Evolutionary conservation across 2,113 vertebrate genomes (phyloP).

Genomic region (Scartelaos histophorus): DNA sequence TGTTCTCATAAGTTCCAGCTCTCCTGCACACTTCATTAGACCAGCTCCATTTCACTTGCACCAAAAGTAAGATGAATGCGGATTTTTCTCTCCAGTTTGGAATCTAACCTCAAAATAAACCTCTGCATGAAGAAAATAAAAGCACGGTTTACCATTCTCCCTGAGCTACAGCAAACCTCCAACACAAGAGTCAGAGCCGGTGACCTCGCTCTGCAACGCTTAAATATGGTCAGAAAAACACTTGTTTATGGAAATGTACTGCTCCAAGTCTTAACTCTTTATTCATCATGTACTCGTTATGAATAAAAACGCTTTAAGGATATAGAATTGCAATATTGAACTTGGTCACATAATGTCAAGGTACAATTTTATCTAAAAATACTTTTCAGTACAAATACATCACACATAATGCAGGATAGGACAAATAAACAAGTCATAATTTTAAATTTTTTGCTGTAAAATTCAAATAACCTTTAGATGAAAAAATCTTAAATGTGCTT

Average conservation of each 20-base stretch:
- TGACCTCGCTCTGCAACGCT: slow-evolving; percentile 23
- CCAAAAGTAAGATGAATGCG: slow-evolving; percentile 3
- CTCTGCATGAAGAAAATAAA: slow-evolving; percentile 6
- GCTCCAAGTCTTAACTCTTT: too few relatives aligned
- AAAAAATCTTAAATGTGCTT: not conserved
- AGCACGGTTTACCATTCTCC: slow-evolving; percentile 19
- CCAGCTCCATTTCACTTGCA: not conserved
- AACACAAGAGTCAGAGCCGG: slow-evolving; percentile 1
- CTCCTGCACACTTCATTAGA: not conserved
- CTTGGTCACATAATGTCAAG: too few relatives aligned
- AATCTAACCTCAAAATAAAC: slow-evolving; percentile 10
- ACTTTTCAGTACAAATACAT: too few relatives aligned
- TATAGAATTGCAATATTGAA: too few relatives aligned
- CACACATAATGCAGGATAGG: too few relatives aligned
- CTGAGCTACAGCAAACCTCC: not conserved
- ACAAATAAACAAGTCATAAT: too few relatives aligned
- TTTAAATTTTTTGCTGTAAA: too few relatives aligned
- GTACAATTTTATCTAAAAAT: too few relatives aligned
- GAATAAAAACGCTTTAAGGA: too few relatives aligned
- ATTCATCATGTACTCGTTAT: too few relatives aligned
- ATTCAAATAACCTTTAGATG: not conserved
- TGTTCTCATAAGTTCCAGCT: not conserved
- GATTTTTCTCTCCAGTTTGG: slow-evolving; percentile 5
- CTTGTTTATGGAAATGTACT: not conserved
- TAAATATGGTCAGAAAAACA: slow-evolving; percentile 28